These are phyloP conservation scores for Phylloscopus trochilus DNA, from an alignment of 2,113 vertebrate genomes.

Conservation along the genomic window DNA sequence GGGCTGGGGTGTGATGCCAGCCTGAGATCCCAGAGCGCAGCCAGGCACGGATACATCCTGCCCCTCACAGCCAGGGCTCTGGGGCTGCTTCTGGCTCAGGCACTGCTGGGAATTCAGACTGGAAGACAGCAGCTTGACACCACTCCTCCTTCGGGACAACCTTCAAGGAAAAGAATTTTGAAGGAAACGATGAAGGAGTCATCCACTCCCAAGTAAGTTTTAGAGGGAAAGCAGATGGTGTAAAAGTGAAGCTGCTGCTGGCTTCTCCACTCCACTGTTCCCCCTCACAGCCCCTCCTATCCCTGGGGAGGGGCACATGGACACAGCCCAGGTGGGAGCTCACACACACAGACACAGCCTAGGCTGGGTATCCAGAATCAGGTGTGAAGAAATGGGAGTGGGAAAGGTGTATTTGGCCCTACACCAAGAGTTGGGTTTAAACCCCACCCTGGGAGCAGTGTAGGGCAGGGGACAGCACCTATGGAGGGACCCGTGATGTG, in stretches of 20 bases:
- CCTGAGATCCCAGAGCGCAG: not conserved
- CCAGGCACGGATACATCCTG: not conserved
- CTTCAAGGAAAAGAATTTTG: slow-evolving; percentile 31
- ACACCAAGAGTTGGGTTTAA: not conserved
- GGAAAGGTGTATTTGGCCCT: not conserved
- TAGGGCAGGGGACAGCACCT: not conserved
- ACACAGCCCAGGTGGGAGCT: not conserved
- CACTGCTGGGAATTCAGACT: not conserved
- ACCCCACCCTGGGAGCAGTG: fast-evolving
- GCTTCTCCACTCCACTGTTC: not conserved
- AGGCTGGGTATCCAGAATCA: not conserved
- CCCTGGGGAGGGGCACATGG: fast-evolving
- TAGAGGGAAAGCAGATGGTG: not conserved
- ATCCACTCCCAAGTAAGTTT: fast-evolving
- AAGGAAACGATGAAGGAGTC: fast-evolving
- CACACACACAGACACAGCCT: not conserved
- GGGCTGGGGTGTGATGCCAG: fast-evolving
- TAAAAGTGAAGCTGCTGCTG: not conserved
- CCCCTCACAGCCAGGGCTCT: not conserved
- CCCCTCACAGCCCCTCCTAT: not conserved
- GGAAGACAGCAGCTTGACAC: slow-evolving; percentile 1
- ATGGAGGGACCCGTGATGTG: fast-evolving
- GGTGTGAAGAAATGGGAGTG: fast-evolving
- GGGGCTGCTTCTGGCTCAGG: not conserved
- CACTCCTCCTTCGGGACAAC: slow-evolving; percentile 67